These are phyloP conservation scores for Silurus meridionalis DNA, from an alignment of 2,113 vertebrate species.

Conservation along the genomic window DNA sequence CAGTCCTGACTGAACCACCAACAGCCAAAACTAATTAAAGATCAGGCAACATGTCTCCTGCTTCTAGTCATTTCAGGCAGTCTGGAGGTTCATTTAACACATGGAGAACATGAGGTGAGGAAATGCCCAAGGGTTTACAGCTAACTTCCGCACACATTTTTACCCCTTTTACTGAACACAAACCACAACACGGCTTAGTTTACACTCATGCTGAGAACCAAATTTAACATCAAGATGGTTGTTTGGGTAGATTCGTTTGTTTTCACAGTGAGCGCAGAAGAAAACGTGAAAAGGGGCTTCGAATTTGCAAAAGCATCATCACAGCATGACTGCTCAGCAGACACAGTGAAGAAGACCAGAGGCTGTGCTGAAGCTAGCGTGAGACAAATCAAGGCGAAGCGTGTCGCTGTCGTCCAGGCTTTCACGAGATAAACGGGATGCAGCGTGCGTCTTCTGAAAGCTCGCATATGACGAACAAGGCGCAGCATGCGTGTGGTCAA, in stretches of 20 bases:
- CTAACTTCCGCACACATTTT: slow-evolving; percentile 20
- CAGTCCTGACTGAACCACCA: slow-evolving; percentile 40
- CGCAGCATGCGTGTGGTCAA: background rate
- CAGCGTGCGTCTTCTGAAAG: background rate
- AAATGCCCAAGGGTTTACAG: slow-evolving; percentile 34
- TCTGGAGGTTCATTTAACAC: slow-evolving; percentile 36
- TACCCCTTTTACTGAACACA: slow-evolving; percentile 2
- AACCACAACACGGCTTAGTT: background rate
- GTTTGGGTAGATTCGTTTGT: slow-evolving; percentile 4
- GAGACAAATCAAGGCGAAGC: background rate
- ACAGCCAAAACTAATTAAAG: slow-evolving; percentile 58
- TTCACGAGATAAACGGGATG: background rate
- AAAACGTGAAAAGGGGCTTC: slow-evolving; percentile 16
- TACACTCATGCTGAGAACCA: slow-evolving; percentile 16
- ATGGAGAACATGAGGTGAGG: slow-evolving; percentile 26
- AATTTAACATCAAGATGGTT: background rate
- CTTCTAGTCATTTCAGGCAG: slow-evolving; percentile 52
- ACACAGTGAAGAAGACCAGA: background rate
- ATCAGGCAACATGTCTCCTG: slow-evolving; percentile 52
- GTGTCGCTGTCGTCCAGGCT: background rate
- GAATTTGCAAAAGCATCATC: slow-evolving; percentile 8
- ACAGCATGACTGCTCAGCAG: slow-evolving; percentile 4
- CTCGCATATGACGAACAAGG: background rate
- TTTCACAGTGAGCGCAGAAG: slow-evolving; percentile 5
- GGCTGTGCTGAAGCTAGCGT: background rate